Evolutionary conservation across 2,797 vertebrate genomes (phyloP), one percentile per base, ranked within the genome.

Genomic region (Cottoperca gobio): DNA sequence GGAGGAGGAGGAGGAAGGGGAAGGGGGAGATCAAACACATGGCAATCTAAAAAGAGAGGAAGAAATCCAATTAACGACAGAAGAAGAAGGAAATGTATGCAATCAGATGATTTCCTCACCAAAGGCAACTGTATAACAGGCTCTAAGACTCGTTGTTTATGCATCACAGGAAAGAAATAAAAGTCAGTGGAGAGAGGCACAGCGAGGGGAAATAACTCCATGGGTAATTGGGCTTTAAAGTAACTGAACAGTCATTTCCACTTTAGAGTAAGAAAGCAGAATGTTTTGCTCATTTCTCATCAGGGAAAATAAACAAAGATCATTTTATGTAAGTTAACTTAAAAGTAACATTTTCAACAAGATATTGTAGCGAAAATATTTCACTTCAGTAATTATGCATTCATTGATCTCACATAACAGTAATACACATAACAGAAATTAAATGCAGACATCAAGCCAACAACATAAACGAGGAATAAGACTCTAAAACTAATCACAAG

Each of bases 1-100:
- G 17, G 39, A 53, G 39, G 40, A 52, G 50, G 52, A 31, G 31
- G 31, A 33, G 31, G 33, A n/a, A 33, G 31, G 31, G 31, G 31
- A 62, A 49, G 72, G 55, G 57, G 13, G 31, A 81, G 78, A 88
- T 89, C 80, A 89, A 89, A 89, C 78, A 75, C 69, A 66, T 76
- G 48, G 79, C 72, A 82, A 71, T 82, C 74, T 76, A 75, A 81
- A 88, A 79, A 64, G 65, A 82, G 86, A 80, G 78, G 58, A 74
- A 84, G 62, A 83, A 82, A 87, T 85, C 80, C 86, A 88, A 90
- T 88, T 90, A 87, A 63, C 71, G 72, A 78, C 69, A 81, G 79
- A 76, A 68, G 54, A 82, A 69, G 74, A 67, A 81, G 45, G 79
- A 81, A 87, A 85, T 75, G 57, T 75, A 85, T 78, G 85, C 83